Evolutionary conservation across 2,113 vertebrate genomes (phyloP), one percentile per base, ranked within the genome.

Genomic region (Cettia cetti): DNA sequence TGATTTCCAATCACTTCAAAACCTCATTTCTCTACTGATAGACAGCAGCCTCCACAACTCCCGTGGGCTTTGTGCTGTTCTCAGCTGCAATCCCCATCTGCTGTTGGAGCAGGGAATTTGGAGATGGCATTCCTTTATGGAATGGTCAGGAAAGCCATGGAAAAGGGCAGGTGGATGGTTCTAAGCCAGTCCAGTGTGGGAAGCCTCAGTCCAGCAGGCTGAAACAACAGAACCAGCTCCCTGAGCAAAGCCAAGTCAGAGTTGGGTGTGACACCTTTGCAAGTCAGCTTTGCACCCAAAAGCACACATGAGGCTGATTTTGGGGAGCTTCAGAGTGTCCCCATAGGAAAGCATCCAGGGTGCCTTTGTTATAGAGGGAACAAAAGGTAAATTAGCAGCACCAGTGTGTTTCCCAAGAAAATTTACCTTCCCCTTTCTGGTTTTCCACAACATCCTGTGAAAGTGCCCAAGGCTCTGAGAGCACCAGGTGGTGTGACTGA

Each of bases 1-100:
- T 91, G 92, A 77, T 97, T 97, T 97, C 79, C 53, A 96, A 78
- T 94, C 23, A 3, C 89, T 95, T 82, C n/a, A 21, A 91, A 91
- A 42, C 69, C 68, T 79, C 94, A 26, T 61, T 91, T 74, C 44
- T 57, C 54, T 40, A 31, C 86, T 23, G 39, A 69, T 40, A 30
- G 21, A 14, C 23, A 57, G 82, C 87, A 52, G 64, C 82, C 89
- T 44, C 78, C 78, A 75, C 64, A 53, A 49, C 47, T 13, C 15
- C 70, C 4, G 3, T 8, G 9, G 23, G 39, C 27, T 74, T 64
- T 9, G 11, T n/a, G 84, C 35, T 71, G 2, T 60, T 92, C 75
- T 60, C 13, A 47, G 0, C 13, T 76, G 72, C 69, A 14, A 19
- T 64, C 45, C 20, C 11, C 37, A 17, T 8, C 56, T 49, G 84